These are phyloP conservation scores for Resseliella maxima DNA, from an alignment of 2,888 invertebrate genomes.

Conservation along the genomic window DNA sequence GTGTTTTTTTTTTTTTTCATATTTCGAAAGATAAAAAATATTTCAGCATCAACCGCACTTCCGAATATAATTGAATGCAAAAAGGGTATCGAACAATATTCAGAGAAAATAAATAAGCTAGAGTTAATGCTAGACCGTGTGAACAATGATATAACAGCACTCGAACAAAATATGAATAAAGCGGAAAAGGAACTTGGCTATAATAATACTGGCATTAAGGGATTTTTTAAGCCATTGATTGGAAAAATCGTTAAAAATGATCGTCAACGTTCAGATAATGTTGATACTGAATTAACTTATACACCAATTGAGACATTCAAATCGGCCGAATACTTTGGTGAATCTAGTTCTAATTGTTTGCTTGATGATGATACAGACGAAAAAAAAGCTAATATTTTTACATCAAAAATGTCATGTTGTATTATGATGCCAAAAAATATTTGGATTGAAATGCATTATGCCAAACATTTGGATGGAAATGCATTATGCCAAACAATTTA, in stretches of 20 bases:
- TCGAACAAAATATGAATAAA: conserved; percentile 72
- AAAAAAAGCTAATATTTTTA: no score
- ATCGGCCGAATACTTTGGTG: not conserved
- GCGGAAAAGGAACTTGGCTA: conserved; percentile 73
- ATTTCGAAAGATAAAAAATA: conserved; percentile 63
- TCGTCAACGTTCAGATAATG: not conserved
- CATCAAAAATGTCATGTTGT: no score
- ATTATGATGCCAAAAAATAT: no score
- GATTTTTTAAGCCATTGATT: conserved; percentile 73
- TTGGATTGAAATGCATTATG: no score
- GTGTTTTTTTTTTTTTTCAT: not conserved
- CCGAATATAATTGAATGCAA: conserved; percentile 70
- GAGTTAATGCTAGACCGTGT: conserved; percentile 70
- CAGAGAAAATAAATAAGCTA: conserved; percentile 71
- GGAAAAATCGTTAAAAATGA: conserved; percentile 45
- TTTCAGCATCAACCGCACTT: conserved; percentile 65
- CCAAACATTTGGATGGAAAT: no score
- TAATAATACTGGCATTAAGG: conserved; percentile 72
- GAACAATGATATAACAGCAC: conserved; percentile 68
- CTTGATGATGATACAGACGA: not conserved
- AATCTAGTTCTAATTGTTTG: not conserved
- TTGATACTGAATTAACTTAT: not conserved
- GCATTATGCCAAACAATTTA: no score
- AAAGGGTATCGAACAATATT: conserved; percentile 70
- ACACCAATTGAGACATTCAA: not conserved